Evolutionary conservation across 2,888 invertebrate genomes (phyloP).

Genomic region (Andrena bicolor): DNA sequence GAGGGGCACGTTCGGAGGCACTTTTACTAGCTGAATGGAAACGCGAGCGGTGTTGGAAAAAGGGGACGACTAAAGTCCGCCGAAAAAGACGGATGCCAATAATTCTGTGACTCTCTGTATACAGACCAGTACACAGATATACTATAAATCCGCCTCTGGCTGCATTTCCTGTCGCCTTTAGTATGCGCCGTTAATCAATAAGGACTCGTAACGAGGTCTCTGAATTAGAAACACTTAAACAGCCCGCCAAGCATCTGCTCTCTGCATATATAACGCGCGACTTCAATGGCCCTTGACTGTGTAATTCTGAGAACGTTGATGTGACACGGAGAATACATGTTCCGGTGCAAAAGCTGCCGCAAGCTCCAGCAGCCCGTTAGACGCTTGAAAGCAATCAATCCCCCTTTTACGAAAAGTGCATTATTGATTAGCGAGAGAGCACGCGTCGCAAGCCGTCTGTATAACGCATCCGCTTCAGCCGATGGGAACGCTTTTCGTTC

Average conservation of each 20-base stretch:
- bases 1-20: too few species aligned
- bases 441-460: background rate
- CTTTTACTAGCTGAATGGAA: too few species aligned
- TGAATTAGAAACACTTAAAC: conserved; percentile 38
- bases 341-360: background rate
- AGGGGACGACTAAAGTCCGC: too few species aligned
- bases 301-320: background rate
- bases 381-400: background rate
- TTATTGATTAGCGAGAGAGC: conserved; percentile 11
- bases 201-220: conserved; percentile 41
- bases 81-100: too few species aligned
- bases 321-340: background rate
- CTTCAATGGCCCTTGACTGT: conserved; percentile 1
- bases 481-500: conserved; percentile 24
- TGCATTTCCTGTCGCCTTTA: conserved; percentile 39
- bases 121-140: conserved; percentile 31
- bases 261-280: background rate
- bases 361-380: background rate
- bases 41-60: too few species aligned
- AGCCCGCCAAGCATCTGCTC: background rate
- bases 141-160: conserved; percentile 37
- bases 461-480: conserved; percentile 42
- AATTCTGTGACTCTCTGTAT: conserved; percentile 1
- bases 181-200: conserved; percentile 47
- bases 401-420: background rate